Base-by-base conservation (phyloP, 2,797 vertebrate genomes). In the Onychomys torridus region DNA sequence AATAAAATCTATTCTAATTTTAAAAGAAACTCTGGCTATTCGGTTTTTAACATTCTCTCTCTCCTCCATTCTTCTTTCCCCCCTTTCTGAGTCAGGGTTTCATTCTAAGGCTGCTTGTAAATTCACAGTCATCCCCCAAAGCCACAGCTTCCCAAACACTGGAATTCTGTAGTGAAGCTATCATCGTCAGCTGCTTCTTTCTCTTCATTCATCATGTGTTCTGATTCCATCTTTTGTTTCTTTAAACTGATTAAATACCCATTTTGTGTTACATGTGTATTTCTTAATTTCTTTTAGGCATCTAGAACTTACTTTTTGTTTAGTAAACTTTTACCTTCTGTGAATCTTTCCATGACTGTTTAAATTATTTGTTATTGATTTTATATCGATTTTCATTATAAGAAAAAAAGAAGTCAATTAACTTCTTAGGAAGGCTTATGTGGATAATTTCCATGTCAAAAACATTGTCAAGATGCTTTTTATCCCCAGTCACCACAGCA, bases 341-440 rank as follows among this genome's bases (percentile, higher is more conserved):
- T 69, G 12, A 88, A 79, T 89, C 46, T 57, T 96, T 95, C 57
- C 10, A n/a, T 25, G 83, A 87, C 40, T 67, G 59, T 29, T 89
- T 63, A 43, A 55, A 40, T 65, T 67, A 43, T 63, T 61, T 55
- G 40, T 95, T 79, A 3, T 73, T 82, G n/a, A 75, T 25, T 81
- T 71, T 75, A n/a, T 91, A 73, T 71, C 67, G 23, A 7, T 32
- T 94, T 77, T 86, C 23, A 65, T 40, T 40, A 5, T 85, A 34
- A 65, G 59, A 88, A 52, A 69, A 69, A 82, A 85, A 40, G 27
- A 57, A 90, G 7, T 83, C 87, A 84, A 57, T 65, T 6, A 0
- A n/a, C 73, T 90, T 89, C 88, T 90, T 49, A 78, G 11, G 59
- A 85, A 96, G 40, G 17, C 17, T 25, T 16, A 11, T 40, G 13